Base-by-base conservation (phyloP, 2,888 invertebrate genomes). In the Drosophila multiciliata region DNA sequence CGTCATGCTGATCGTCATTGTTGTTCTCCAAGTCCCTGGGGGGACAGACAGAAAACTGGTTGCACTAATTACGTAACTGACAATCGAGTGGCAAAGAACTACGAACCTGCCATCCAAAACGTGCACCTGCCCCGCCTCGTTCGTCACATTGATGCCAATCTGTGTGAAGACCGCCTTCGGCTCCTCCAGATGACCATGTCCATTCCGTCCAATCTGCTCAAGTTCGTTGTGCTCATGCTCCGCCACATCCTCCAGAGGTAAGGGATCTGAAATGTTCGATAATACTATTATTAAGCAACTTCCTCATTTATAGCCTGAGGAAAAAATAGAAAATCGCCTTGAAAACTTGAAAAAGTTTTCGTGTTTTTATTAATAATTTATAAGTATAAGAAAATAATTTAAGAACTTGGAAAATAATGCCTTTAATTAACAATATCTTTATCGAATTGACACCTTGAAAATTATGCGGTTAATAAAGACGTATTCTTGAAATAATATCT, bases 131-230 rank as follows among this genome's bases (percentile, higher is more conserved):
- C 93, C 93, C 82, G 87, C 80, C 83, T 93, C 93, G 75, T 93
- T 93, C 62, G 92, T 93, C 73, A 93, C 90, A 87, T 92, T 93
- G 64, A 93, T 93, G 60, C 91, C 91, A 65, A 93, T 91, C 72
- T 91, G 89, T 75, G 92, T 78, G 69, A 92, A 91, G 29, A 49
- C 26, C 26, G 67, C 82, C 23, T 63, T 76, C 12, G 49, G 66
- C 40, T 73, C 78, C 62, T 83, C 83, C 57, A 66, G 62, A 54
- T 81, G 81, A 9, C 86, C 88, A 75, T 78, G 32, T 32, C 20
- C n/a, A 29, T 88, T 89, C 36, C 85, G 76, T 15, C 83, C 85
- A 36, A 86, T 80, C 23, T 60, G 66, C 6, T 49, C 66, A n/a
- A 61, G 53, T 9, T 73, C 68, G 26, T 36, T 23, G 17, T 54